Percentiles rank a stretch among this genome's conserved stretches.
Conservation (phyloP, 2,888 invertebrate genomes). For the Limenitis camilla region DNA sequence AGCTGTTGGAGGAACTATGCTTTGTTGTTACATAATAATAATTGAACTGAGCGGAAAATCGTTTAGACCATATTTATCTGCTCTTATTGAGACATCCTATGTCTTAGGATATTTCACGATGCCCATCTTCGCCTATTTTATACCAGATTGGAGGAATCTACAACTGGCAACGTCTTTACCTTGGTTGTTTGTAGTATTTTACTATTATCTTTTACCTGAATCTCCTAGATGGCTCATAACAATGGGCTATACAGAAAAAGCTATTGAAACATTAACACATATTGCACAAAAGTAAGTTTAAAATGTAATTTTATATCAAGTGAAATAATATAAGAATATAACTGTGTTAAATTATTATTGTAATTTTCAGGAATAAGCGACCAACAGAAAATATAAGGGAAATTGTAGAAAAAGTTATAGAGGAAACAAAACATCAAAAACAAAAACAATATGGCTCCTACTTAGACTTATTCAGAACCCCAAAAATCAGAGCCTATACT, state of each 20-base stretch:
- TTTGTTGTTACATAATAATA: conserved; percentile 77
- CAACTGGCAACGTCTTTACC: conserved; percentile 72
- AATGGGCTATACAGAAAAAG: conserved; percentile 76
- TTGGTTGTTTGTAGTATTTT: conserved; percentile 71
- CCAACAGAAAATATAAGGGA: conserved; percentile 46
- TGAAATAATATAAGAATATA: no score
- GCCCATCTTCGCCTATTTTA: conserved; percentile 74
- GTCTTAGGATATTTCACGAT: conserved; percentile 71
- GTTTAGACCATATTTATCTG: conserved; percentile 70
- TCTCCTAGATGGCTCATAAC: conserved; percentile 86
- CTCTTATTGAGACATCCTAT: conserved; percentile 72
- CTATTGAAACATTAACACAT: conserved; percentile 76
- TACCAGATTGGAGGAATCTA: conserved; percentile 75
- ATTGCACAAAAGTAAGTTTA: conserved; percentile 71
- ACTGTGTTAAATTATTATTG: not conserved
- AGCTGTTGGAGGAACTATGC: conserved; percentile 78
- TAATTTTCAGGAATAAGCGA: conserved; percentile 54
- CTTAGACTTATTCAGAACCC: conserved; percentile 79
- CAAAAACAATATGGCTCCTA: conserved; percentile 51
- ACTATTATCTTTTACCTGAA: conserved; percentile 83
- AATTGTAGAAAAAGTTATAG: conserved; percentile 49
- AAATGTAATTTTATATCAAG: not conserved
- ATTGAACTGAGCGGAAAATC: conserved; percentile 76
- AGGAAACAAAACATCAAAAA: conserved; percentile 32
- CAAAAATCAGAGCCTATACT: conserved; percentile 79